Base-by-base conservation (phyloP, 2,797 vertebrate genomes). In the Spondyliosoma cantharus region DNA sequence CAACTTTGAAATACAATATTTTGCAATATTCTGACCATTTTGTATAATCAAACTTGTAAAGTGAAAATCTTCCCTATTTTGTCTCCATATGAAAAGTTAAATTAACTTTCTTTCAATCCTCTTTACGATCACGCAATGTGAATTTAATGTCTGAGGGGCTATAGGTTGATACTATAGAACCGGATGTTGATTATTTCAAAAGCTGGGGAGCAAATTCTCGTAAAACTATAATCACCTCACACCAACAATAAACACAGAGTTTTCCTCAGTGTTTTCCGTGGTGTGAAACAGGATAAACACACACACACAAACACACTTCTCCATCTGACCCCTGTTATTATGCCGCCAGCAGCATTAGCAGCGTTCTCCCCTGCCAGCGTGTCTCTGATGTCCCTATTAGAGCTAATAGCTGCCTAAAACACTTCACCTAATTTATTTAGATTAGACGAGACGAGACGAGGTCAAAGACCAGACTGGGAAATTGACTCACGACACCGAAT, bases 381-480 rank as follows among this genome's bases (percentile, higher is more conserved):
- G 65, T 57, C 59, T 71, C 76, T 62, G 48, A 56, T 43, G 52
- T 72, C 59, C 64, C 37, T 61, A n/a, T 65, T 65, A 56, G 49
- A 50, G 42, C 19, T 78, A 81, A 73, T 43, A 52, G 61, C 70
- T 20, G 32, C 56, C n/a, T 48, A 27, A 74, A 53, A 78, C 54
- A 37, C 54, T 78, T 64, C 54, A 71, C 70, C 71, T 76, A 0
- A 56, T 84, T 68, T 62, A 79, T 82, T 74, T 50, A 59, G 57
- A 56, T 67, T 9, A 45, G 53, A 70, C 50, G 57, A 58, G 53
- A 70, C 50, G 57, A 58, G 56, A 74, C 8, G 32, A 61, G 48
- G 63, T 71, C 46, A 74, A 53, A 50, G 58, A n/a, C 45, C 49
- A 15, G 4, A 52, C 24, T 8, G 67, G 20, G 45, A 58, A 71